Percentiles rank a stretch among this genome's conserved stretches.
These are phyloP conservation scores for Furcula furcula DNA, from an alignment of 2,888 invertebrate genomes.

Conservation along the genomic window DNA sequence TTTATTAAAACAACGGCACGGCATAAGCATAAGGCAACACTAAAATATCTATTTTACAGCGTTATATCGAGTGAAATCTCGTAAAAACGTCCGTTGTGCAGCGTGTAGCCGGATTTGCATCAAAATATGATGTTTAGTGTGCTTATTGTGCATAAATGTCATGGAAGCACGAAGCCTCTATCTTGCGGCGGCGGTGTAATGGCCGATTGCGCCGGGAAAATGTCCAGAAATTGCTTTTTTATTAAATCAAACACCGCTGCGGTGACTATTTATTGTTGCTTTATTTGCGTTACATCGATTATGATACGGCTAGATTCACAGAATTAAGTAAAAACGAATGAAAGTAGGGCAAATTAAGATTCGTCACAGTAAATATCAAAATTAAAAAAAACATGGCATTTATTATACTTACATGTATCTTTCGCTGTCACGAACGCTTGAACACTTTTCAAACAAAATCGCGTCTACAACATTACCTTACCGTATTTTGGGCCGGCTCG, in stretches of 20 bases:
- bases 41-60: constrained; percentile 70
- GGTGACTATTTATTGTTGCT: constrained; percentile 32
- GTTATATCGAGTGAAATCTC: constrained; percentile 53
- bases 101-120: constrained; percentile 58
- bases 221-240: constrained; percentile 47
- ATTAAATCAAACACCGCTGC: constrained; percentile 37
- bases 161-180: constrained; percentile 41
- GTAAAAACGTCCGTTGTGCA: constrained; percentile 57
- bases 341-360: no score
- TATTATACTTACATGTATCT: no score
- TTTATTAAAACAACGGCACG: constrained; percentile 71
- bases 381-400: no score
- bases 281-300: constrained; percentile 8
- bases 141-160: constrained; percentile 54
- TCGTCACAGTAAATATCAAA: no score
- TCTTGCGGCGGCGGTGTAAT: constrained; percentile 52
- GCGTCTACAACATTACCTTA: no score
- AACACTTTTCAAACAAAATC: no score
- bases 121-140: constrained; percentile 55
- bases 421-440: no score
- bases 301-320: background rate
- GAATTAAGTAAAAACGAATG: background rate
- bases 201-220: constrained; percentile 53
- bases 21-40: constrained; percentile 51
- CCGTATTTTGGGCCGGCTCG: no score